Evolutionary conservation across 2,797 vertebrate species (phyloP).

Genomic region (Silurus lanzhouensis): DNA sequence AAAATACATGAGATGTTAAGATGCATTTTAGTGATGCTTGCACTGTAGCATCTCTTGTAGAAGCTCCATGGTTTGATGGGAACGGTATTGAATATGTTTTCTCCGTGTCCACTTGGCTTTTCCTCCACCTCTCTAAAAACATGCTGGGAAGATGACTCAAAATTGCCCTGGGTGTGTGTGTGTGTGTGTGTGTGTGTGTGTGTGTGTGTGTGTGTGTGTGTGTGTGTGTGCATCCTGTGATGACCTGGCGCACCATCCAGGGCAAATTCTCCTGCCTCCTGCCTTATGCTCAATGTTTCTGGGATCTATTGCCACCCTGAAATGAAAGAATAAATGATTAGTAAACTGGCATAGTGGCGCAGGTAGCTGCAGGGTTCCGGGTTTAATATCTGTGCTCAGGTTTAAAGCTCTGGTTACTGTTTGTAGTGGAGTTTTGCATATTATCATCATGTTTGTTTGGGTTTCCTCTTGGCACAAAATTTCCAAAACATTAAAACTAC

Average conservation of each 20-base stretch:
- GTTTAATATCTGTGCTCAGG: background rate
- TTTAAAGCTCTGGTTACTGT: background rate
- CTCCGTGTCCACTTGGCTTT: background rate
- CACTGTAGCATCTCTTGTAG: background rate
- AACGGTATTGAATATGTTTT: background rate
- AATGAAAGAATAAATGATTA: slow-evolving; percentile 6
- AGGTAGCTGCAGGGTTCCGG: background rate
- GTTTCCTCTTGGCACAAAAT: no score
- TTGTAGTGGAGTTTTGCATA: background rate
- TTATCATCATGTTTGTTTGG: background rate
- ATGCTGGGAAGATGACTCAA: slow-evolving; percentile 1
- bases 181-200: background rate
- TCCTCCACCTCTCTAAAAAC: background rate
- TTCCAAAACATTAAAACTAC: background rate
- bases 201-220: background rate
- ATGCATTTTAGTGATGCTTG: background rate
- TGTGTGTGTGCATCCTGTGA: background rate
- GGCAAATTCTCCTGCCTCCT: background rate
- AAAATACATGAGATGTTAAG: slow-evolving; percentile 14
- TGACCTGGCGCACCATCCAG: background rate
- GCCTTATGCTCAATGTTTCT: background rate
- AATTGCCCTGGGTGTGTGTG: background rate
- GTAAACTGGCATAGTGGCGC: background rate
- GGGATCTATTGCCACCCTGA: background rate
- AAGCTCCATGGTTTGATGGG: background rate